A percentile compares a stretch with the other conserved stretches of the same genome.
Evolutionary conservation across 2,797 vertebrate genomes (phyloP).

Genomic region (Platalea minor): DNA sequence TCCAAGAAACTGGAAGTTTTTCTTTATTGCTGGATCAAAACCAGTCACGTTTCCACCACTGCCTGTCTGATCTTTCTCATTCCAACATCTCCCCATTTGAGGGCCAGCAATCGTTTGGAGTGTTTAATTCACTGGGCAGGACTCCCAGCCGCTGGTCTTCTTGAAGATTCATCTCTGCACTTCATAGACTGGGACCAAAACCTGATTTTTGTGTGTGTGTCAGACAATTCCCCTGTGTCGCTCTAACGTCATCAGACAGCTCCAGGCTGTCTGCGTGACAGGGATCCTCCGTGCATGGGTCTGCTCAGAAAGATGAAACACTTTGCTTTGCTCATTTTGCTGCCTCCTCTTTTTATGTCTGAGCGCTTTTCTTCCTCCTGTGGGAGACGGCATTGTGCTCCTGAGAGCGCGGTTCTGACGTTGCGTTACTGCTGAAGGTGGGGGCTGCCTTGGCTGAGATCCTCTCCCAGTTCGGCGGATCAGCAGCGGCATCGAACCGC

Average conservation of each 20-base stretch:
- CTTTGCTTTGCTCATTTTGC: background rate
- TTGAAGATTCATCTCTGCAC: background rate
- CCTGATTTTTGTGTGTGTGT: background rate
- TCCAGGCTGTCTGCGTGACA: background rate
- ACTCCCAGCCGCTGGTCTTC: background rate
- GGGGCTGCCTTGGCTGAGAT: background rate
- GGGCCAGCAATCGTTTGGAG: background rate
- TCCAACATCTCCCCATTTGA: background rate
- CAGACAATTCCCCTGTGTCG: background rate
- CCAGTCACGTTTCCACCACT: background rate
- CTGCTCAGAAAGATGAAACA: background rate
- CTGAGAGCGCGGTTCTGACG: background rate
- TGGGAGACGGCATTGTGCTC: background rate
- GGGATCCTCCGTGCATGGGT: background rate
- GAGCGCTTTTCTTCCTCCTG: background rate
- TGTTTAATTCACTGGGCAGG: background rate
- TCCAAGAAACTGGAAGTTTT: background rate
- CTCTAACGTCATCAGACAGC: background rate
- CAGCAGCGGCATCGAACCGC: background rate
- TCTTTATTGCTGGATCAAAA: background rate
- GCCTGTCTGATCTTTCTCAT: background rate
- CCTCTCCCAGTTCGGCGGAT: background rate
- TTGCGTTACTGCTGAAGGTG: background rate
- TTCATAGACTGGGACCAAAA: background rate
- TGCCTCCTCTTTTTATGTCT: background rate